These are phyloP conservation scores for Nothobranchius kuhntae DNA, from an alignment of 2,113 vertebrate genomes.

Conservation along the genomic window DNA sequence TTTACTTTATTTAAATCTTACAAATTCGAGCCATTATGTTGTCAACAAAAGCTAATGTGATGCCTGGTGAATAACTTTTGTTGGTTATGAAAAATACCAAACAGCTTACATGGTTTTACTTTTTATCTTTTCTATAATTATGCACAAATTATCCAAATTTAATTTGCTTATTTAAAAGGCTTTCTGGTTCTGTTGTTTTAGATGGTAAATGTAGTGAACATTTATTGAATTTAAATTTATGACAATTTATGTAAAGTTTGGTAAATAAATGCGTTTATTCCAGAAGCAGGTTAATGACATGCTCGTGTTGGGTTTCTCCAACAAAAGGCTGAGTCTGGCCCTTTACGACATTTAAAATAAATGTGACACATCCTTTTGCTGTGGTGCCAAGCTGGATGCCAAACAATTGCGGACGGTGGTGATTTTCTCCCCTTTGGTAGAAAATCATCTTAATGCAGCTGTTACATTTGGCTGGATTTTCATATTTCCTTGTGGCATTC, in stretches of 20 bases:
- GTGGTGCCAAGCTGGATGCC: conserved; percentile 42
- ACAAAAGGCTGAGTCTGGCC: conserved; percentile 35
- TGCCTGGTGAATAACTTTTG: conserved; percentile 2
- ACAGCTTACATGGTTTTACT: not conserved
- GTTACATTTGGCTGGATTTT: conserved; percentile 58
- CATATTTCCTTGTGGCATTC: conserved; percentile 41
- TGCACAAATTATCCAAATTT: not conserved
- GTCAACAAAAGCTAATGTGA: not conserved
- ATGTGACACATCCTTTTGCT: conserved; percentile 37
- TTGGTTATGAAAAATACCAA: not conserved
- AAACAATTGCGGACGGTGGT: conserved; percentile 32
- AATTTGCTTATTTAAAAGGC: not conserved
- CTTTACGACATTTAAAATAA: conserved; percentile 29
- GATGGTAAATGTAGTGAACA: not conserved
- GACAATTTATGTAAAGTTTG: not conserved
- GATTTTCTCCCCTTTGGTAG: conserved; percentile 18
- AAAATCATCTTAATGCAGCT: conserved; percentile 55
- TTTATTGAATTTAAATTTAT: conserved; percentile 1
- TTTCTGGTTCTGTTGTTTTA: not conserved
- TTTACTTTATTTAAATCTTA: not conserved
- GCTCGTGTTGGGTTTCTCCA: conserved; percentile 2
- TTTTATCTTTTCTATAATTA: not conserved
- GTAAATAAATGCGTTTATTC: not conserved
- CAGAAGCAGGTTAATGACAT: not conserved
- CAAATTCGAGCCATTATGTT: not conserved